Conservation (phyloP, 2,888 invertebrate genomes). For the Aspidiotus rigidus region DNA sequence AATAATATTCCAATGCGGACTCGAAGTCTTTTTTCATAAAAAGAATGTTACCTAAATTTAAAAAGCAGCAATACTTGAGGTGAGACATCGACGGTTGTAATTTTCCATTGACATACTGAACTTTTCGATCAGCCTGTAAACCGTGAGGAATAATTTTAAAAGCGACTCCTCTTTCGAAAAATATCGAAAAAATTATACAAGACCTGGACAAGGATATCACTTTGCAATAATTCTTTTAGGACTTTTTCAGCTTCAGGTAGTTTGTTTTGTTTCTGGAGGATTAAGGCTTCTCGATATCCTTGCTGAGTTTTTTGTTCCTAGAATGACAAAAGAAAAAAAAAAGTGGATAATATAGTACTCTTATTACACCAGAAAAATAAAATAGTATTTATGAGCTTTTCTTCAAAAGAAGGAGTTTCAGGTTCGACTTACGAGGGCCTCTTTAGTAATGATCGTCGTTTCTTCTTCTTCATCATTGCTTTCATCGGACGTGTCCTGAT, state of each 20-base stretch:
- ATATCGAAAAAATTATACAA: neutral
- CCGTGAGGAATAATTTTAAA: neutral
- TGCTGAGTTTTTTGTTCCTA: slow-evolving; percentile 73
- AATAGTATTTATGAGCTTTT: slow-evolving; percentile 17
- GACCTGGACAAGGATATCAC: slow-evolving; percentile 46
- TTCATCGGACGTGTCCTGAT: slow-evolving; percentile 47
- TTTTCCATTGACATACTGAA: slow-evolving; percentile 35
- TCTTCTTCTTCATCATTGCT: slow-evolving; percentile 42
- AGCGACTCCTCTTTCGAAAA: neutral
- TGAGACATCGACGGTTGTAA: slow-evolving; percentile 38
- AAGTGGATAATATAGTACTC: neutral
- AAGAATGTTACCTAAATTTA: slow-evolving; percentile 67
- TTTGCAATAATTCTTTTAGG: slow-evolving; percentile 57
- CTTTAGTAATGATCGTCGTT: slow-evolving; percentile 44
- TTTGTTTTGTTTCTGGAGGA: slow-evolving; percentile 57
- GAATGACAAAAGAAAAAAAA: neutral
- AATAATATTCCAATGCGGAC: slow-evolving; percentile 59
- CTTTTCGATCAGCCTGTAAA: slow-evolving; percentile 43
- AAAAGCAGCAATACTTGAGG: slow-evolving; percentile 72
- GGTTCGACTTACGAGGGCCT: slow-evolving; percentile 48
- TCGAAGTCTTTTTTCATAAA: slow-evolving; percentile 52
- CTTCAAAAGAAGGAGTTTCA: neutral
- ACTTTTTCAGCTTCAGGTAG: slow-evolving; percentile 57
- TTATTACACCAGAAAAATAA: neutral
- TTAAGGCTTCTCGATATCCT: slow-evolving; percentile 67